Conservation (phyloP, 2,888 invertebrate species). For the Ectemnius cavifrons region DNA sequence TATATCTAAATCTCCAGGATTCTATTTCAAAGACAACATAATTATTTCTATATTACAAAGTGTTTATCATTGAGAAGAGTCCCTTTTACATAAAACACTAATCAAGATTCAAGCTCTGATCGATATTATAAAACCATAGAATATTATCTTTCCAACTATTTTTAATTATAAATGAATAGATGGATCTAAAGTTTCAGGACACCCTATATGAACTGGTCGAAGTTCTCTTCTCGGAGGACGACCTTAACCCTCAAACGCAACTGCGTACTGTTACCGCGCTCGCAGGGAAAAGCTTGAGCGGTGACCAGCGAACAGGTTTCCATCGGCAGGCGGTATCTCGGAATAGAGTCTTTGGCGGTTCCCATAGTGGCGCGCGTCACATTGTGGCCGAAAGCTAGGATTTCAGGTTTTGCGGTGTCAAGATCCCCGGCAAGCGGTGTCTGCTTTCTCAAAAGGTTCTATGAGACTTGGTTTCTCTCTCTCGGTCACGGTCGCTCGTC, state of each 20-base stretch:
- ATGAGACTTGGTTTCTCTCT: not conserved
- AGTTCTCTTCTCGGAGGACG: slow-evolving; percentile 37
- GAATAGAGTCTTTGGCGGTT: slow-evolving; percentile 35
- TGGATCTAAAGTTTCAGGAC: too few relatives aligned
- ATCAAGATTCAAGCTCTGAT: too few relatives aligned
- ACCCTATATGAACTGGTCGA: not conserved
- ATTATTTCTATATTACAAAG: too few relatives aligned
- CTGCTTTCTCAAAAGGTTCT: slow-evolving; percentile 33
- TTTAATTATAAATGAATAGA: too few relatives aligned
- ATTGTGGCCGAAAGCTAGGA: slow-evolving; percentile 24
- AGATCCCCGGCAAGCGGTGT: slow-evolving; percentile 28
- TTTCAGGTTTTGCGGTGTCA: slow-evolving; percentile 33
- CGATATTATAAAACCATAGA: too few relatives aligned
- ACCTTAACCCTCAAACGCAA: slow-evolving; percentile 62
- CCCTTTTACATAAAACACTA: too few relatives aligned
- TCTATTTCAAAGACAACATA: too few relatives aligned
- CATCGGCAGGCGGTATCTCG: slow-evolving; percentile 15
- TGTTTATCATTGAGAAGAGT: too few relatives aligned
- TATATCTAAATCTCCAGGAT: too few relatives aligned
- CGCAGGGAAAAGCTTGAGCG: slow-evolving; percentile 58
- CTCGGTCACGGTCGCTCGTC: not conserved
- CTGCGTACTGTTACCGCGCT: slow-evolving; percentile 55
- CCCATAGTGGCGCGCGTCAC: slow-evolving; percentile 28
- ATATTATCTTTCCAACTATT: too few relatives aligned
- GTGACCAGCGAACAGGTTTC: slow-evolving; percentile 55